Evolutionary conservation across 2,797 vertebrate genomes (phyloP).

Genomic region (Danio aesculapii): DNA sequence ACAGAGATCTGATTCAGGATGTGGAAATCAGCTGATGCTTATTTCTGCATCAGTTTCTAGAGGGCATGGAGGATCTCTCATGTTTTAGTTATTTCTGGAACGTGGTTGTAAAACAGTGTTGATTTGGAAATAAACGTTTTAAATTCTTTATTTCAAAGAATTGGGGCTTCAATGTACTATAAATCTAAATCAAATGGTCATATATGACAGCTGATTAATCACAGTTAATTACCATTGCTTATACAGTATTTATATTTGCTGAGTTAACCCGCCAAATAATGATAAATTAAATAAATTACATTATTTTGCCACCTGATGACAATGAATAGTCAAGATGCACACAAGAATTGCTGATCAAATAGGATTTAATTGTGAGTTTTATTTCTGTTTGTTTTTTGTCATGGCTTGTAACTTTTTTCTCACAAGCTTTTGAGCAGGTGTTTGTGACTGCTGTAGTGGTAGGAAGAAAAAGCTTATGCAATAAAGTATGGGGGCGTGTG

Average conservation of each 20-base stretch:
- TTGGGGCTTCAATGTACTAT: not conserved
- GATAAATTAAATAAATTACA: not conserved
- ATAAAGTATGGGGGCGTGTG: too few species aligned
- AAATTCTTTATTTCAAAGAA: too few species aligned
- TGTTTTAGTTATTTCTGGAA: constrained; percentile 2
- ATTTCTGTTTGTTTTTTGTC: too few species aligned
- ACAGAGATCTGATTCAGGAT: constrained; percentile 58
- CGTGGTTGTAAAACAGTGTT: not conserved
- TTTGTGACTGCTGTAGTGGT: too few species aligned
- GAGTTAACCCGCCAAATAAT: not conserved
- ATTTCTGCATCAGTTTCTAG: constrained; percentile 52
- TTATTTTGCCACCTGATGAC: too few species aligned
- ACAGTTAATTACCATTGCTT: not conserved
- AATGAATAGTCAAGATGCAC: too few species aligned
- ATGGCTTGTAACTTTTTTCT: too few species aligned
- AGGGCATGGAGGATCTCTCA: constrained; percentile 50
- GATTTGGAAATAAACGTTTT: not conserved
- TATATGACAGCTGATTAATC: not conserved
- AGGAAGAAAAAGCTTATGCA: too few species aligned
- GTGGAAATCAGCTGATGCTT: constrained; percentile 67
- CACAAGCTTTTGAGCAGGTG: too few species aligned
- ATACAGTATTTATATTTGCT: not conserved
- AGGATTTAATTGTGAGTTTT: too few species aligned
- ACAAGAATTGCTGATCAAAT: too few species aligned
- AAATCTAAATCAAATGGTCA: not conserved